Conservation (phyloP, 2,888 invertebrate genomes). For the Eugnorisma glareosa region DNA sequence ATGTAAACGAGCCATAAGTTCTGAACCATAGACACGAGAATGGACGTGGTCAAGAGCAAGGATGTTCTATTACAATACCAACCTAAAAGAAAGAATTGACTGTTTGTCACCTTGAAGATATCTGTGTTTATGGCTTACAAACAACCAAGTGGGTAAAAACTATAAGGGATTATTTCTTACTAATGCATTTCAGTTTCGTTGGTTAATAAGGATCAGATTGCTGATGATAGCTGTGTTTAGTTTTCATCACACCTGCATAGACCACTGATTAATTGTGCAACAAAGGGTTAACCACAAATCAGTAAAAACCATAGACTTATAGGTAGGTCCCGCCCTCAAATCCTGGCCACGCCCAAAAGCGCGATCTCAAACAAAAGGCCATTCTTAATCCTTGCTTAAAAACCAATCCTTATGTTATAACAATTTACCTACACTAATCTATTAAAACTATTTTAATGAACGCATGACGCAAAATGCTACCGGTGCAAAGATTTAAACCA, state of each 20-base stretch:
- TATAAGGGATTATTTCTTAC: not conserved
- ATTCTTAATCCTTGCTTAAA: conserved; percentile 37
- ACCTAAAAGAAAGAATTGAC: not conserved
- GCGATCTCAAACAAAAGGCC: conserved; percentile 23
- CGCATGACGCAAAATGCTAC: conserved; percentile 48
- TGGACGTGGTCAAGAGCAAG: conserved; percentile 3
- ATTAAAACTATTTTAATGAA: conserved; percentile 50
- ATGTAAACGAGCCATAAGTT: conserved; percentile 49
- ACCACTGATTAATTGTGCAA: not conserved
- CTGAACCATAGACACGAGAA: conserved; percentile 32
- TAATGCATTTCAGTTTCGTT: not conserved
- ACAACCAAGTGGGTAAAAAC: not conserved
- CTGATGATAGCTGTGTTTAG: not conserved
- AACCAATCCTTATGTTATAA: conserved; percentile 49
- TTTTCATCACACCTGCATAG: not conserved
- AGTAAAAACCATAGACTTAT: not conserved
- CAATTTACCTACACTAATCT: conserved; percentile 57
- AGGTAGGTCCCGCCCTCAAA: not conserved
- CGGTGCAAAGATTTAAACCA: not conserved
- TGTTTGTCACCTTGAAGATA: not conserved
- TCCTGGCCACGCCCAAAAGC: conserved; percentile 22
- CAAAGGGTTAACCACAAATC: not conserved
- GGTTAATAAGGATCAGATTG: not conserved
- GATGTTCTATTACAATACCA: not conserved
- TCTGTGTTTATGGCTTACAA: not conserved